Base-by-base conservation (phyloP, 2,113 vertebrate species). In the Sylvilagus bachmani region DNA sequence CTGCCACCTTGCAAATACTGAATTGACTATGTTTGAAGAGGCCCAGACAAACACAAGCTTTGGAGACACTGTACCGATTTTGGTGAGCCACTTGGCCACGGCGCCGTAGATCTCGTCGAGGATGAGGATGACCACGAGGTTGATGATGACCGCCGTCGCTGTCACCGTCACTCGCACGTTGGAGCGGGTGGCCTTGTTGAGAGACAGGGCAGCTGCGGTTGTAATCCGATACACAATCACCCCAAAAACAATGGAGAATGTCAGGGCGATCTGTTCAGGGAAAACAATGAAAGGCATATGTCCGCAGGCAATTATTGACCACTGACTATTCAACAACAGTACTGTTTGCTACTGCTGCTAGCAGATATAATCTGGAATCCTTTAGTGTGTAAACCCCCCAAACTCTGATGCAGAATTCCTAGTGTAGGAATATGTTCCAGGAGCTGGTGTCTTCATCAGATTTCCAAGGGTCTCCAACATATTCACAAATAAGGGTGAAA, bases 41-140 rank as follows among this genome's bases (percentile, higher is more conserved):
- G 8, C 2, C n/a, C 17, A 25, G 17, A 55, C 22, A 38, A 73
- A 44, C 17, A 5, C 1, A 17, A 22, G 73, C n/a, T 2, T 7
- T 6, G 4, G n/a, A 0, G 25, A 25, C 36, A 67, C 33, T 70
- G 97, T 99, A 99, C 99, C 99, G 13, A 99, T 99, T 98, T 99
- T 99, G 69, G 99, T 99, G 92, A 99, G 98, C 99, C 99, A 99
- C 67, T 98, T 99, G 86, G 99, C 99, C 82, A 99, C 99, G 0
- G 98, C 98, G 10, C 99, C 99, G 0, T 99, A 99, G 91, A 99
- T 99, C 98, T 99, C 99, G 44, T 99, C 99, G 83, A 99, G 96
- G 96, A 99, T 99, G 89, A 99, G 99, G 89, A 99, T 99, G 61
- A 99, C 99, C 80, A 99, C 97, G 17, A 99, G 99, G 98, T 99